These are phyloP conservation scores for Neodiprion fabricii DNA, from an alignment of 1,140 invertebrate species.

Conservation along the genomic window DNA sequence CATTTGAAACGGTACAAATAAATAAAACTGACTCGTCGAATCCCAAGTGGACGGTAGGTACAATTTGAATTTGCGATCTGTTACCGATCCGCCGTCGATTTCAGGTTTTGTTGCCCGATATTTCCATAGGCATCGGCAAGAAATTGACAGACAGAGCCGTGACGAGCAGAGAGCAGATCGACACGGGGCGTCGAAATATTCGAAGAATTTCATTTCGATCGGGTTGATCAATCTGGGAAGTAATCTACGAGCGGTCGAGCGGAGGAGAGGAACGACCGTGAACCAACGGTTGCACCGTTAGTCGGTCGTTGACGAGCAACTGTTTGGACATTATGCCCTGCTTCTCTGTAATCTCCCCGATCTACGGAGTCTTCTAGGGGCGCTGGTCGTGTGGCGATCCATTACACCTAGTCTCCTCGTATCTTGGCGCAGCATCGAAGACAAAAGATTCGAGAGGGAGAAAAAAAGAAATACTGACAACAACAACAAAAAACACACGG, in stretches of 20 bases:
- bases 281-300: conserved; percentile 33
- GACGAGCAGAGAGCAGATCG: not conserved
- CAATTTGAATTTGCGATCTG: no score
- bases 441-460: conserved; percentile 37
- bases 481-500: conserved; percentile 18
- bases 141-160: no score
- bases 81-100: no score
- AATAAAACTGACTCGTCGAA: no score
- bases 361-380: conserved; percentile 36
- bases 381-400: conserved; percentile 46
- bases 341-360: conserved; percentile 49
- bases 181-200: not conserved
- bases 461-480: conserved; percentile 8
- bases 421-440: conserved; percentile 47
- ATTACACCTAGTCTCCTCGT: conserved; percentile 46
- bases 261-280: conserved; percentile 1
- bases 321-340: conserved; percentile 48
- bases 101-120: no score
- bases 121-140: no score
- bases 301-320: conserved; percentile 46
- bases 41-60: no score
- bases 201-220: not conserved
- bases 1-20: not conserved
- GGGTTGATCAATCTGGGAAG: conserved; percentile 5
- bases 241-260: not conserved